phyloP scores from a whole-genome alignment of 2,888 invertebrate species.

The Podotricha telesiphe region DNA sequence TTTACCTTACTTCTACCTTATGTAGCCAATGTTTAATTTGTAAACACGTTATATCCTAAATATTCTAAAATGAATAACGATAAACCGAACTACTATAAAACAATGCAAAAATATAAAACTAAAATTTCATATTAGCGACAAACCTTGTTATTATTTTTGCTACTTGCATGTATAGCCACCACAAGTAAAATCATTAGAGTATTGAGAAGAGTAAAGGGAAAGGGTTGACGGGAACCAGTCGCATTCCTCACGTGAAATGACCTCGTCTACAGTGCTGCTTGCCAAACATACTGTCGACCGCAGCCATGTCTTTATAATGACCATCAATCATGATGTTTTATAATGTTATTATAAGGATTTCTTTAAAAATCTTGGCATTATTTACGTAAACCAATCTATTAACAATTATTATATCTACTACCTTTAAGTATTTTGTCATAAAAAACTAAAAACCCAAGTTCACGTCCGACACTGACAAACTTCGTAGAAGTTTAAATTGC shows the following conservation, averaged over 20 bases:
- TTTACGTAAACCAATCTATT: background rate
- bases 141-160: slow-evolving; percentile 45
- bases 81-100: no score
- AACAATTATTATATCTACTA: background rate
- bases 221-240: slow-evolving; percentile 55
- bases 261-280: slow-evolving; percentile 48
- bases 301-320: slow-evolving; percentile 45
- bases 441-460: background rate
- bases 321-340: slow-evolving; percentile 32
- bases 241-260: slow-evolving; percentile 54
- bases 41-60: background rate
- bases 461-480: slow-evolving; percentile 11
- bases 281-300: slow-evolving; percentile 48
- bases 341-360: slow-evolving; percentile 13
- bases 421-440: slow-evolving; percentile 1
- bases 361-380: background rate
- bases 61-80: background rate
- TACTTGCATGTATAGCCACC: slow-evolving; percentile 53
- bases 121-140: slow-evolving; percentile 34
- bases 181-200: slow-evolving; percentile 49
- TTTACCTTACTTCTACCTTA: no score
- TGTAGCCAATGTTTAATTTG: no score
- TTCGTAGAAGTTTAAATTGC: slow-evolving; percentile 26
- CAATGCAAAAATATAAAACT: slow-evolving; percentile 29
- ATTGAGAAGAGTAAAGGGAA: slow-evolving; percentile 45